phyloP scores from a whole-genome alignment of 2,113 vertebrate species.

The Columbina picui region DNA sequence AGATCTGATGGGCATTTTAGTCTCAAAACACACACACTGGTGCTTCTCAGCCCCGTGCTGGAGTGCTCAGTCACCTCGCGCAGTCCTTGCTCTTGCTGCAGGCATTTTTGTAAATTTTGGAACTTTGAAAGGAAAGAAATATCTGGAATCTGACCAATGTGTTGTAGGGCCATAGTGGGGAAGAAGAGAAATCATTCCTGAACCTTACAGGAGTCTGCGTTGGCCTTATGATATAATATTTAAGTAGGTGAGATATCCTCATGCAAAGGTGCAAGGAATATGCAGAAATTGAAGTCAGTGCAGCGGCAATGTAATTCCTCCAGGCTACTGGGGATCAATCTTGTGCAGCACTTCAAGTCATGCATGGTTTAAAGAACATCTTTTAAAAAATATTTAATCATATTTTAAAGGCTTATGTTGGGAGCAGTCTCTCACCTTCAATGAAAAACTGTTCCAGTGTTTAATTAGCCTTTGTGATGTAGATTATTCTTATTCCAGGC shows the following conservation, averaged over 20 bases:
- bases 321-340: background rate
- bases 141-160: background rate
- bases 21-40: background rate
- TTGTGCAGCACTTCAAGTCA: background rate
- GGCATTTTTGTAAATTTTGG: background rate
- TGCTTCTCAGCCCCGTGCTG: background rate
- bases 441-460: background rate
- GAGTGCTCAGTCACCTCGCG: background rate
- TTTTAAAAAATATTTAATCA: background rate
- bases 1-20: background rate
- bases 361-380: background rate
- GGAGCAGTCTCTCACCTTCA: background rate
- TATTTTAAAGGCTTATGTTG: background rate
- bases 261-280: background rate
- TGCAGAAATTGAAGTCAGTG: background rate
- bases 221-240: background rate
- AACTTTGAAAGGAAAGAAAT: background rate
- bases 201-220: background rate
- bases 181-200: background rate
- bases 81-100: background rate
- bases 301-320: background rate
- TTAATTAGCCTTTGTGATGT: conserved; percentile 26
- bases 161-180: background rate
- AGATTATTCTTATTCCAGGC: background rate
- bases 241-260: background rate